A percentile compares a stretch with the other conserved stretches of the same genome.
These are phyloP conservation scores for Eurytoma californica DNA, from an alignment of 2,888 invertebrate species.

Conservation along the genomic window DNA sequence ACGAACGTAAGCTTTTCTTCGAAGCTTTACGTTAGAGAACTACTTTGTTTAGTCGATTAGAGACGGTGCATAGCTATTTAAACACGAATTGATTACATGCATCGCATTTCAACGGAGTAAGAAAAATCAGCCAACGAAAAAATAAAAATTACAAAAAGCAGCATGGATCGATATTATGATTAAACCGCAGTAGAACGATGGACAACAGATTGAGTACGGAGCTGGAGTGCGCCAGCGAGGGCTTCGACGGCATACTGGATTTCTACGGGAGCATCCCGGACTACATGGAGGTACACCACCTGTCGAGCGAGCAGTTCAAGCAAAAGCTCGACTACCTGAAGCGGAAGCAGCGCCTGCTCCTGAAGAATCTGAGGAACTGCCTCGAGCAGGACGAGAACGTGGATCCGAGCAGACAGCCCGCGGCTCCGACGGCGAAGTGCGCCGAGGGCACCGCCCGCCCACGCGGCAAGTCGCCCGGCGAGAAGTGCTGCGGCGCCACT, in stretches of 20 bases:
- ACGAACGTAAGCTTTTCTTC: too few relatives aligned
- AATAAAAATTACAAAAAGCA: background rate
- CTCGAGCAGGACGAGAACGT: conserved; percentile 60
- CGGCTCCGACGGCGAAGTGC: background rate
- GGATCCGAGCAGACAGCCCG: background rate
- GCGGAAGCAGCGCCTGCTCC: conserved; percentile 78
- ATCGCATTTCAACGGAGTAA: too few relatives aligned
- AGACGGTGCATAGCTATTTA: too few relatives aligned
- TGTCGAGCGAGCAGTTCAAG: conserved; percentile 86
- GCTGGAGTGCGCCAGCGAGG: conserved; percentile 69
- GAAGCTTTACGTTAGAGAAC: too few relatives aligned
- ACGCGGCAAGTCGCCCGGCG: conserved; percentile 11
- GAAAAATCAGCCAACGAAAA: too few relatives aligned
- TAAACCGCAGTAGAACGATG: background rate
- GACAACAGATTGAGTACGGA: conserved; percentile 52
- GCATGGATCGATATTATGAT: background rate
- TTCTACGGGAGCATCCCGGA: conserved; percentile 89
- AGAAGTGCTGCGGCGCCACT: conserved; percentile 40
- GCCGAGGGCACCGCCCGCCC: too few relatives aligned
- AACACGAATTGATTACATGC: too few relatives aligned
- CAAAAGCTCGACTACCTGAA: conserved; percentile 82
- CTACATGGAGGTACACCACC: conserved; percentile 85
- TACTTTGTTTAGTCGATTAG: too few relatives aligned
- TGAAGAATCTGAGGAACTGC: conserved; percentile 70
- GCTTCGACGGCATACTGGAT: conserved; percentile 80